Evolutionary conservation across 2,797 vertebrate genomes (phyloP).

Genomic region (Pteronotus mesoamericanus): DNA sequence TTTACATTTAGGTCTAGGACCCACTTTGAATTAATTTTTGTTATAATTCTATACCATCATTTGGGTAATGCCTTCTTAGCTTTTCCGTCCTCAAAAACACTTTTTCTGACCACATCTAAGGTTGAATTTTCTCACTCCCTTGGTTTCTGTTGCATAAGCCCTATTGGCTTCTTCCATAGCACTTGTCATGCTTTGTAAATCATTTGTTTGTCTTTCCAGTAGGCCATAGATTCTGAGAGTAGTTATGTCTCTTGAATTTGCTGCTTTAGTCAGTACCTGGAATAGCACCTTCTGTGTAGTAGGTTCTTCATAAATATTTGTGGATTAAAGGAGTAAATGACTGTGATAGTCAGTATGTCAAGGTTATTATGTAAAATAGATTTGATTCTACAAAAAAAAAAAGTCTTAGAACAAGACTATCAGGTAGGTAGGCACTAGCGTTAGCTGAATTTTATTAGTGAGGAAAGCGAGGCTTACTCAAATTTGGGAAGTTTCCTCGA

Average conservation of each 20-base stretch:
- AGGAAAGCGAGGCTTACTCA: neutral
- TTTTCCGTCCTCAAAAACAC: neutral
- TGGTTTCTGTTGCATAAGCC: neutral
- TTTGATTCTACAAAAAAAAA: neutral
- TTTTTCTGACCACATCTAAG: neutral
- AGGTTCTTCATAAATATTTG: constrained; percentile 12
- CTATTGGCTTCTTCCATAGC: neutral
- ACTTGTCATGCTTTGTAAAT: neutral
- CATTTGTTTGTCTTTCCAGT: neutral
- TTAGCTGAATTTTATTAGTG: constrained; percentile 8
- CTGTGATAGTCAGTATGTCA: neutral
- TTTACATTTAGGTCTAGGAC: neutral
- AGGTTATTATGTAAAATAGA: neutral
- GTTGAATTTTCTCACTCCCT: neutral
- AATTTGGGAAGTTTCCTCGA: neutral
- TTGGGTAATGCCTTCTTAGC: neutral
- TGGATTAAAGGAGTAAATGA: neutral
- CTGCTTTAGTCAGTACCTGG: neutral
- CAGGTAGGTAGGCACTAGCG: neutral
- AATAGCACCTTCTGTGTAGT: neutral
- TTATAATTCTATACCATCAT: neutral
- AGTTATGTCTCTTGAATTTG: neutral
- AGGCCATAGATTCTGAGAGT: neutral
- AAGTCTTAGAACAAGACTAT: neutral
- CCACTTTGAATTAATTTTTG: neutral